Evolutionary conservation across 2,888 invertebrate species (phyloP).

Genomic region (Agelastica alni): DNA sequence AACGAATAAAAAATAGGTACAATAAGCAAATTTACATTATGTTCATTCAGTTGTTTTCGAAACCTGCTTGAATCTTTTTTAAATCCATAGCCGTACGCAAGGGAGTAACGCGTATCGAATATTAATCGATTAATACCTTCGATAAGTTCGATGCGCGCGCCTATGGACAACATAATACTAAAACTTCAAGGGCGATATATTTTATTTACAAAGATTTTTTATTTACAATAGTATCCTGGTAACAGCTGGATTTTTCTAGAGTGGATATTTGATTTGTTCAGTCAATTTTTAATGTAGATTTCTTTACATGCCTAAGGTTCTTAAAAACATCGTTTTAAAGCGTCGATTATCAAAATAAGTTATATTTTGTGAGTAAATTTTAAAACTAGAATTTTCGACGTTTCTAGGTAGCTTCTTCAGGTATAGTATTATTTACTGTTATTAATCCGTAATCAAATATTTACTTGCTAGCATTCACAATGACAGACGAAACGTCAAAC

Average conservation of each 20-base stretch:
- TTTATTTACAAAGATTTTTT: constrained; percentile 33
- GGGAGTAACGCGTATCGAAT: no score
- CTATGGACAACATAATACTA: constrained; percentile 30
- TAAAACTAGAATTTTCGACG: no score
- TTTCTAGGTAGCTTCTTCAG: no score
- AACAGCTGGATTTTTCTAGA: constrained; percentile 7
- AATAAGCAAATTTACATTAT: constrained; percentile 43
- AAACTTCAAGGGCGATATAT: constrained; percentile 32
- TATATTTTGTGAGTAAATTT: no score
- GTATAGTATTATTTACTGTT: no score
- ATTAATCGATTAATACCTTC: neutral
- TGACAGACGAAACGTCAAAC: no score
- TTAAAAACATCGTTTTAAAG: no score
- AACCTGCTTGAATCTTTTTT: constrained; percentile 36
- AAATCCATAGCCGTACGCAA: constrained; percentile 4
- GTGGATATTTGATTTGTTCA: neutral
- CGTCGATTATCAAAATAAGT: no score
- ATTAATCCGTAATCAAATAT: no score
- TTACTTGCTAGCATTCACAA: no score
- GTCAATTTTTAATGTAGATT: no score
- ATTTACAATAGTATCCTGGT: constrained; percentile 36
- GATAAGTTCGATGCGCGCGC: neutral
- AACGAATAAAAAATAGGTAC: constrained; percentile 28
- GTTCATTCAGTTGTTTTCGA: constrained; percentile 42
- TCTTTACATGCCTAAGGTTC: no score